Evolutionary conservation across 2,797 vertebrate species (phyloP).

Genomic region (Myotis planiceps): DNA sequence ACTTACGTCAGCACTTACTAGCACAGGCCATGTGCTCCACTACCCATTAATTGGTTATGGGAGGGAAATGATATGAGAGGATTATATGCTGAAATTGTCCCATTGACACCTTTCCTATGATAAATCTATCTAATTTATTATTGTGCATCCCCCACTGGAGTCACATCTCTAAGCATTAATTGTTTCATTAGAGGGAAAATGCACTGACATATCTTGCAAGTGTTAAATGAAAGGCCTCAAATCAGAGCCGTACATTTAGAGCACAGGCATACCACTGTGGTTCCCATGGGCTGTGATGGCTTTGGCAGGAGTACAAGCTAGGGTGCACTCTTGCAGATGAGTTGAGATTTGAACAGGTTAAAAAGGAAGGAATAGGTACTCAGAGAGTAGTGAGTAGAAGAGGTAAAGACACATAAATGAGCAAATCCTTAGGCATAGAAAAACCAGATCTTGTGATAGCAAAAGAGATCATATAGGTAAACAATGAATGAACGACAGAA

Average conservation of each 20-base stretch:
- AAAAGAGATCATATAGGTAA: neutral
- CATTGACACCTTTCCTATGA: neutral
- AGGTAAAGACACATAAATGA: neutral
- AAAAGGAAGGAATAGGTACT: neutral
- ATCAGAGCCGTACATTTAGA: neutral
- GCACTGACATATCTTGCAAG: neutral
- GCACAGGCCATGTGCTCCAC: neutral
- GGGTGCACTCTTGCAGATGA: neutral
- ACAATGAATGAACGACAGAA: neutral
- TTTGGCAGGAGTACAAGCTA: neutral
- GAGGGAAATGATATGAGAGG: neutral
- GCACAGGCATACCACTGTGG: neutral
- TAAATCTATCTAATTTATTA: neutral
- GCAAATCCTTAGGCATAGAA: neutral
- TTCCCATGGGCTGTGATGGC: neutral
- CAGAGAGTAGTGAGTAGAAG: neutral
- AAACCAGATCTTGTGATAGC: neutral
- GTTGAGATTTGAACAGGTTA: neutral
- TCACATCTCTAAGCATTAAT: neutral
- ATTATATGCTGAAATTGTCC: neutral
- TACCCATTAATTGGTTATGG: neutral
- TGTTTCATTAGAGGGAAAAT: neutral
- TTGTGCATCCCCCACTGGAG: neutral
- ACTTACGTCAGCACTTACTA: neutral
- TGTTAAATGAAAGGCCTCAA: neutral